These are phyloP conservation scores for Ramazzottius varieornatus DNA, from an alignment of 2,888 invertebrate genomes.

Conservation along the genomic window DNA sequence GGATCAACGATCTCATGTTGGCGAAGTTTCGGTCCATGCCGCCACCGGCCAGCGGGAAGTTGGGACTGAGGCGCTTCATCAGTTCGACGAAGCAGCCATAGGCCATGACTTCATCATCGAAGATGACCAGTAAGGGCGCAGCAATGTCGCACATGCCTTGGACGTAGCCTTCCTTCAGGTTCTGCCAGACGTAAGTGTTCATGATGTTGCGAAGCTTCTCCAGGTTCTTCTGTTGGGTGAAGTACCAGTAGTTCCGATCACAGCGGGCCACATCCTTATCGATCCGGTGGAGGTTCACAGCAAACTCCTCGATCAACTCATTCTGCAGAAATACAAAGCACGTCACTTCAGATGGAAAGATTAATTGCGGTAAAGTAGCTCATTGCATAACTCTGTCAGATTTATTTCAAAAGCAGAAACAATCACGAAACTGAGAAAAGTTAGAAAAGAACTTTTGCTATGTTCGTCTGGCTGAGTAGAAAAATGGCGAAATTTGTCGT, in stretches of 20 bases:
- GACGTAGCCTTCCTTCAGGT: conserved; percentile 74
- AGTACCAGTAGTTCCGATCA: conserved; percentile 77
- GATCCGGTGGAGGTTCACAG: conserved; percentile 67
- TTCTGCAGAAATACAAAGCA: background rate
- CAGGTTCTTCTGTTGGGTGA: conserved; percentile 49
- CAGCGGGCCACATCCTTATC: conserved; percentile 89
- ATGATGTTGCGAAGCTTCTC: conserved; percentile 77
- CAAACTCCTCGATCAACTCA: conserved; percentile 23
- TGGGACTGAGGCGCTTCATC: conserved; percentile 66
- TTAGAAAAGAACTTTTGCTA: background rate
- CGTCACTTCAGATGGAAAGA: background rate
- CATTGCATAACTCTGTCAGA: too few species aligned
- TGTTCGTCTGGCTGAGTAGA: background rate
- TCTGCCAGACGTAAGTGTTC: conserved; percentile 90
- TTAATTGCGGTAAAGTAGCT: background rate
- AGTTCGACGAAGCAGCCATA: conserved; percentile 70
- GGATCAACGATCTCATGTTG: conserved; percentile 57
- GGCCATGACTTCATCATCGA: conserved; percentile 66
- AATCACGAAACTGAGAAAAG: background rate
- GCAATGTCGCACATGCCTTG: conserved; percentile 93
- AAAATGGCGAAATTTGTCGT: too few species aligned
- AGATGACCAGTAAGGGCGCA: conserved; percentile 65
- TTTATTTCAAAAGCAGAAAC: too few species aligned
- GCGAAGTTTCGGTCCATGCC: conserved; percentile 89
- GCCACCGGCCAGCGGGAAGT: conserved; percentile 54